Evolutionary conservation across 92 coral and sea anemone species (phyloP).

Genomic region (Porites lobata): DNA sequence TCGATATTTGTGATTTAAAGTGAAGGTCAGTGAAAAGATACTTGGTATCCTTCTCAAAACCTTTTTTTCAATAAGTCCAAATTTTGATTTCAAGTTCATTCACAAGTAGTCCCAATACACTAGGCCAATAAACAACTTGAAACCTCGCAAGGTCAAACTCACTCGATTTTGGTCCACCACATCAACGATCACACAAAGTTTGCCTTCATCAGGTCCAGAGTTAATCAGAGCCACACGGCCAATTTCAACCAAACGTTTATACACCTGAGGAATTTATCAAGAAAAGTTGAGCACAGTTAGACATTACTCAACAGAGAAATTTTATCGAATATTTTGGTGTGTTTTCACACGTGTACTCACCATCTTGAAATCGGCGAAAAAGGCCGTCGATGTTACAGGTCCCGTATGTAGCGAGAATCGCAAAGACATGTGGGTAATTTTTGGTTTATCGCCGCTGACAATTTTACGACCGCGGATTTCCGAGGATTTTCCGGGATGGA

Average conservation of each 20-base stretch:
- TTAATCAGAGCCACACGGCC: conserved; percentile 98
- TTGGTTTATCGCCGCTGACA: conserved; percentile 19
- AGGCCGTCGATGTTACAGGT: conserved; percentile 11
- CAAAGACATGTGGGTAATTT: conserved; percentile 19
- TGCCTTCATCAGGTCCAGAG: conserved; percentile 97
- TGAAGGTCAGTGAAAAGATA: too few relatives aligned
- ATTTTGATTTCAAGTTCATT: too few relatives aligned
- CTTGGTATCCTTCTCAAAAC: too few relatives aligned
- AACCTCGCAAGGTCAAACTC: conserved; percentile 9
- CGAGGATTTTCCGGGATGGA: too few relatives aligned
- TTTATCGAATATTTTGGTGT: conserved; percentile 27
- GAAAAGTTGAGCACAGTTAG: conserved; percentile 32
- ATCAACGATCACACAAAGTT: conserved; percentile 97
- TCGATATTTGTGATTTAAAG: too few relatives aligned
- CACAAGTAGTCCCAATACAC: too few relatives aligned
- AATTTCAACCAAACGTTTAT: conserved; percentile 97
- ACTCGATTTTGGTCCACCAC: conserved; percentile 98
- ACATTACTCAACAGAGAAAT: conserved; percentile 23
- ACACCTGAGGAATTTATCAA: conserved; percentile 81
- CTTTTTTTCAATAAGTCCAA: too few relatives aligned
- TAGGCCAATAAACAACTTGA: background rate
- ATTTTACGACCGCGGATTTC: too few relatives aligned
- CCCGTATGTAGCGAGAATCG: conserved; percentile 50
- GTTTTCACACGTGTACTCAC: conserved; percentile 91
- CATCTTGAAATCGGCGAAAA: conserved; percentile 81